A percentile compares a stretch with the other conserved stretches of the same genome.
Evolutionary conservation across 1,140 invertebrate species (phyloP).

Genomic region (Probaryconus sp.): DNA sequence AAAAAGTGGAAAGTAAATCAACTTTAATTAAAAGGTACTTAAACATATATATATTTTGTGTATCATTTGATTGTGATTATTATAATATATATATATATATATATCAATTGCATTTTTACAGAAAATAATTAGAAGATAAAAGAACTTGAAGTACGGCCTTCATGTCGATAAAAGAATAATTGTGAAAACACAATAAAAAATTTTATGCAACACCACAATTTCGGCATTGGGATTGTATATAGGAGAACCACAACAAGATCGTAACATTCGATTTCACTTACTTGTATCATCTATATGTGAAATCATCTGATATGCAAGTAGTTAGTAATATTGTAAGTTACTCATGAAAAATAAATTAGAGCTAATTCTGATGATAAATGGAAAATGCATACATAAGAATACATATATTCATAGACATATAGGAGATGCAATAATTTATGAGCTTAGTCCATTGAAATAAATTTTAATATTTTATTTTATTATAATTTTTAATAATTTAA

Average conservation of each 20-base stretch:
- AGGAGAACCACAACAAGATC: constrained; percentile 23
- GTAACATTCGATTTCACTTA: constrained; percentile 38
- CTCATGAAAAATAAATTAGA: constrained; percentile 68
- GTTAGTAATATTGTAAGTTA: constrained; percentile 71
- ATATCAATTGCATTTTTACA: too few relatives aligned
- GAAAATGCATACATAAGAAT: constrained; percentile 51
- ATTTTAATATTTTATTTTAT: background rate
- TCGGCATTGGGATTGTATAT: constrained; percentile 21
- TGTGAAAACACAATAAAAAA: too few relatives aligned
- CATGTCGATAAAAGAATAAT: too few relatives aligned
- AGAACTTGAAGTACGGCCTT: too few relatives aligned
- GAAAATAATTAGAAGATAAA: too few relatives aligned
- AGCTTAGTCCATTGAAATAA: too few relatives aligned
- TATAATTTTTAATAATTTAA: background rate
- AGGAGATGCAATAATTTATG: too few relatives aligned
- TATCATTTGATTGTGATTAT: too few relatives aligned
- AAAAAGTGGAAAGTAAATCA: too few relatives aligned
- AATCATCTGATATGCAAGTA: constrained; percentile 65
- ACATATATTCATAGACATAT: constrained; percentile 40
- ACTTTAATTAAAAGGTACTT: too few relatives aligned
- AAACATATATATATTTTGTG: too few relatives aligned
- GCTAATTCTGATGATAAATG: constrained; percentile 64
- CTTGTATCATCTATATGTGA: constrained; percentile 54
- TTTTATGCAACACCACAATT: constrained; percentile 1
- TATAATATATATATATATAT: too few relatives aligned